Base-by-base conservation (phyloP, 1,140 invertebrate genomes). In the Gonatopus flavifemur region DNA sequence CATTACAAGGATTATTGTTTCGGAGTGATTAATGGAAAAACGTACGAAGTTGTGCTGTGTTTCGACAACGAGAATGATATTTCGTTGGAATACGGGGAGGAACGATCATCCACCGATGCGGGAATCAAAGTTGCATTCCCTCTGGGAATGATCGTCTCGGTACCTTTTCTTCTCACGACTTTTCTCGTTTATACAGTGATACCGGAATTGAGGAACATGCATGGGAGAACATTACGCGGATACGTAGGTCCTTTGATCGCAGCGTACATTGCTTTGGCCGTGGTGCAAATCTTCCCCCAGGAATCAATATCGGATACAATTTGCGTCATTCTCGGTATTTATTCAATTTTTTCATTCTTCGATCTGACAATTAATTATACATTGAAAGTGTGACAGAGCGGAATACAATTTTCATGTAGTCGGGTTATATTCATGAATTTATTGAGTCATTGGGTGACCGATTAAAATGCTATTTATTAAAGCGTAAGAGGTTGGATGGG, bases 121-220 rank as follows among this genome's bases (percentile, higher is more conserved):
- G 13, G 6, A 16, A 21, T 49, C 0, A 18, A 0, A 3, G 7
- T 36, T 3, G 4, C 35, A 1, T 58, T 47, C 22, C 48, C 59
- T 0, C 15, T 70, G 3, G 77, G 77, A 21, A 57, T 83, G 46
- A 55, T 81, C 38, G 63, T 82, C 35, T 83, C 81, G 2, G 69
- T 80, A 9, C 79, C 78, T 0, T 83, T 81, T 56, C 61, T 83
- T 0, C 16, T 82, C 3, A 66, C 69, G 1, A 84, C 82, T 0
- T 78, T 82, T 2, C 45, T 75, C 42, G 70, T 83, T 6, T 83
- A 83, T 49, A 57, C 74, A 8, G 61, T 81, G 41, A 64, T 83
- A 15, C 78, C 70, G 0, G 80, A 82, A 38, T 48, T 83, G 9
- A 59, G 75, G n/a, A 82, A 82, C 57, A 78, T 82, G 16, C 81